Evolutionary conservation across 2,113 vertebrate genomes (phyloP).

Genomic region (Gymnobelideus leadbeateri): DNA sequence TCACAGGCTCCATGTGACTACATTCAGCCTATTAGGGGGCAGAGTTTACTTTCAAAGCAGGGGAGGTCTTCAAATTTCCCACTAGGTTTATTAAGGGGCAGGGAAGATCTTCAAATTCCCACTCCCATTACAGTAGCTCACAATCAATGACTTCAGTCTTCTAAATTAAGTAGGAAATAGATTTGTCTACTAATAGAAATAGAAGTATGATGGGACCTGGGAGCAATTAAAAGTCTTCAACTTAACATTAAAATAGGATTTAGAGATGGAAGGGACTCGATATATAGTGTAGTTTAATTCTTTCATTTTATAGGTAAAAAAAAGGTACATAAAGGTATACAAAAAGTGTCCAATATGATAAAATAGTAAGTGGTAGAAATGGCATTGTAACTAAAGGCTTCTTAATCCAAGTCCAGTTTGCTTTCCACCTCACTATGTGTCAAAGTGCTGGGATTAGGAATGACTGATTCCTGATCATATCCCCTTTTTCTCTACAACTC

Average conservation of each 20-base stretch:
- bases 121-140: not conserved
- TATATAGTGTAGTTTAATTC: not conserved
- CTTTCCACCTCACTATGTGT: not conserved
- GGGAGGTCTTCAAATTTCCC: no score
- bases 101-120: no score
- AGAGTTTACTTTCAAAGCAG: no score
- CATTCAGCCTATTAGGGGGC: no score
- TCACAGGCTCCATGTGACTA: no score
- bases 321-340: not conserved
- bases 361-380: not conserved
- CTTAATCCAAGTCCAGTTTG: not conserved
- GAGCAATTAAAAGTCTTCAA: not conserved
- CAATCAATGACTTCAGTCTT: not conserved
- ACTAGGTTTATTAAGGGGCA: no score
- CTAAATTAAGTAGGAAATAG: not conserved
- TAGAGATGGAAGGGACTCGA: not conserved
- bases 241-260: not conserved
- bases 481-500: not conserved
- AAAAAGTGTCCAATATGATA: not conserved
- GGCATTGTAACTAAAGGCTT: not conserved
- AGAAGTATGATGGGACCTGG: not conserved
- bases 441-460: not conserved
- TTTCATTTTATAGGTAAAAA: not conserved
- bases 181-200: not conserved
- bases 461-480: not conserved